phyloP scores from a whole-genome alignment of 2,797 vertebrate genomes.

The Apogon talboti region DNA sequence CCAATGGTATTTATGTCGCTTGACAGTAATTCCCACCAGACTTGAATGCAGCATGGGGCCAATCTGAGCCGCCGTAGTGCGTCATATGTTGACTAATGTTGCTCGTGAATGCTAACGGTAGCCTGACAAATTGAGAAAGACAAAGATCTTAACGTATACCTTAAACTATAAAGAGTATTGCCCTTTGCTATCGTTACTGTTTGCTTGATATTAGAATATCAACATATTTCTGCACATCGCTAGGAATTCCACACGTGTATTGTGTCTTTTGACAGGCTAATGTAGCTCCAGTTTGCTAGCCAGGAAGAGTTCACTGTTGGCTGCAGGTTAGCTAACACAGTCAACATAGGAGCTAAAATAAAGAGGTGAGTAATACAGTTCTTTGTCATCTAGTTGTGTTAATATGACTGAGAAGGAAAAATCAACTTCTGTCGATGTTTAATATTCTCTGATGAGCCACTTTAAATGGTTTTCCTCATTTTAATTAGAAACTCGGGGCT shows the following conservation, averaged over 20 bases:
- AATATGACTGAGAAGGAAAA: not conserved
- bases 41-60: slow-evolving; percentile 49
- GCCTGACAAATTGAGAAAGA: slow-evolving; percentile 35
- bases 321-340: slow-evolving; percentile 58
- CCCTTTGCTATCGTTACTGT: not conserved
- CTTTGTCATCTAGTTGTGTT: not conserved
- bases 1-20: too few relatives aligned
- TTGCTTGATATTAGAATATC: slow-evolving; percentile 1
- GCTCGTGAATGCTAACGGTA: slow-evolving; percentile 59
- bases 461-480: not conserved
- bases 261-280: slow-evolving; percentile 52
- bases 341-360: slow-evolving; percentile 59
- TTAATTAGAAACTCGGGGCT: not conserved
- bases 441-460: not conserved
- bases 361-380: slow-evolving; percentile 66
- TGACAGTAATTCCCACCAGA: too few relatives aligned
- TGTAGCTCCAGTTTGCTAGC: slow-evolving; percentile 56
- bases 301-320: slow-evolving; percentile 62
- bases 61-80: slow-evolving; percentile 73
- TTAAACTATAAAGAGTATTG: not conserved
- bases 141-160: slow-evolving; percentile 2
- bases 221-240: not conserved
- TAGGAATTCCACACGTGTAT: slow-evolving; percentile 7
- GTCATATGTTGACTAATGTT: slow-evolving; percentile 71
- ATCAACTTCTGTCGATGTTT: not conserved